Conservation (phyloP, 2,797 vertebrate genomes). For the Gallinago nigripennis region DNA sequence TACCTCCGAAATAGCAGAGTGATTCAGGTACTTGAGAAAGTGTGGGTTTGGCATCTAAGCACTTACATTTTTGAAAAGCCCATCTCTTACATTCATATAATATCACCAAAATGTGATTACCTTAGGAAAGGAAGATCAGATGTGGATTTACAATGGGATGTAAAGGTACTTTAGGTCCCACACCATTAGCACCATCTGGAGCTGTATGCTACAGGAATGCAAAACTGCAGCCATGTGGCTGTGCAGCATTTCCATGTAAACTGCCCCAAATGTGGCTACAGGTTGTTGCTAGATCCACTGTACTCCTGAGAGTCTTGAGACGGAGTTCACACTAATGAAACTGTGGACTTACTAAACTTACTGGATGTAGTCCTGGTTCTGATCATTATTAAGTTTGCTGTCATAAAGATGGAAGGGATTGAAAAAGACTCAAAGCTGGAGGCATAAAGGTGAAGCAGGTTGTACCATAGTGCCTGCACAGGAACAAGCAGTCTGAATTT, state of each 20-base stretch:
- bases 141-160: background rate
- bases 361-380: background rate
- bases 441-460: background rate
- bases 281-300: background rate
- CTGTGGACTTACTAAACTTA: background rate
- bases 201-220: background rate
- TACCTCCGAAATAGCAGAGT: background rate
- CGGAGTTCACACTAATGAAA: background rate
- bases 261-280: background rate
- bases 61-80: background rate
- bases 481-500: background rate
- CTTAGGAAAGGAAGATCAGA: background rate
- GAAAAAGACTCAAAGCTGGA: background rate
- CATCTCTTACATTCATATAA: background rate
- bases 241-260: background rate
- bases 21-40: background rate
- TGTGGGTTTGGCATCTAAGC: background rate
- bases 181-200: background rate
- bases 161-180: background rate
- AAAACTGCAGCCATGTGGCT: background rate
- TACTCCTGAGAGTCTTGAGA: background rate
- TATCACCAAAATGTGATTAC: background rate
- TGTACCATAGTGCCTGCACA: background rate
- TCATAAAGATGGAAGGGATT: background rate
- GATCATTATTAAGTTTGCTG: background rate